A percentile compares a stretch with the other conserved stretches of the same genome.
phyloP scores from a whole-genome alignment of 2,113 vertebrate genomes.

The Apeltes quadracus region DNA sequence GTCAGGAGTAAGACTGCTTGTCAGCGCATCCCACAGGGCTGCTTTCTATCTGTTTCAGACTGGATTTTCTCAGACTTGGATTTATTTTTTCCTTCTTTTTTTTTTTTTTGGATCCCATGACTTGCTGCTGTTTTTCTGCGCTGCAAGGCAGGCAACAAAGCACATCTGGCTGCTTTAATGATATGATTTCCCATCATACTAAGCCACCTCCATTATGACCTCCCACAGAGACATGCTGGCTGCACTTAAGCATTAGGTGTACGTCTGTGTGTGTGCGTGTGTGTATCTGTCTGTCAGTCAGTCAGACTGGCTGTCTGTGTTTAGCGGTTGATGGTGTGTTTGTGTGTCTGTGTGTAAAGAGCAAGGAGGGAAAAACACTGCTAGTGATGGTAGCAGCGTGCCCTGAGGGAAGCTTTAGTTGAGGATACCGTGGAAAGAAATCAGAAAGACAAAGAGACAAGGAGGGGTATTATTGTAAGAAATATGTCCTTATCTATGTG shows the following conservation, averaged over 20 bases:
- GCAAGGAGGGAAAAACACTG: constrained; percentile 61
- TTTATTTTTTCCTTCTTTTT: constrained; percentile 32
- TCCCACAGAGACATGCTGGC: constrained; percentile 77
- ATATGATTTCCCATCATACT: constrained; percentile 81
- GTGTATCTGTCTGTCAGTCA: constrained; percentile 49
- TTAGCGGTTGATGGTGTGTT: constrained; percentile 42
- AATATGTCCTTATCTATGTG: constrained; percentile 46
- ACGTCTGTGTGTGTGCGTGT: constrained; percentile 64
- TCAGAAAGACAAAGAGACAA: constrained; percentile 43
- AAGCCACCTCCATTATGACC: constrained; percentile 78
- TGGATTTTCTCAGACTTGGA: constrained; percentile 69
- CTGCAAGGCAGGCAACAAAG: constrained; percentile 74
- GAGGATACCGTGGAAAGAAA: constrained; percentile 61
- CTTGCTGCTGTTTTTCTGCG: constrained; percentile 75
- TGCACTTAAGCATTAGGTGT: constrained; percentile 77
- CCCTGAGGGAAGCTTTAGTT: constrained; percentile 70
- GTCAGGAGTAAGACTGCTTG: constrained; percentile 74
- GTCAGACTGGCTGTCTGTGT: constrained; percentile 55
- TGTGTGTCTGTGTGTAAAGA: constrained; percentile 58
- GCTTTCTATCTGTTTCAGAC: constrained; percentile 76
- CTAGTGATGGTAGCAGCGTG: constrained; percentile 56
- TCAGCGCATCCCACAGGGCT: constrained; percentile 73
- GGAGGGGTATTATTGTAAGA: constrained; percentile 38
- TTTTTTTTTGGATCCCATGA: constrained; percentile 74
- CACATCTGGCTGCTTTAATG: constrained; percentile 81